Evolutionary conservation across 2,888 invertebrate species (phyloP).

Genomic region (Orthosia cruda): DNA sequence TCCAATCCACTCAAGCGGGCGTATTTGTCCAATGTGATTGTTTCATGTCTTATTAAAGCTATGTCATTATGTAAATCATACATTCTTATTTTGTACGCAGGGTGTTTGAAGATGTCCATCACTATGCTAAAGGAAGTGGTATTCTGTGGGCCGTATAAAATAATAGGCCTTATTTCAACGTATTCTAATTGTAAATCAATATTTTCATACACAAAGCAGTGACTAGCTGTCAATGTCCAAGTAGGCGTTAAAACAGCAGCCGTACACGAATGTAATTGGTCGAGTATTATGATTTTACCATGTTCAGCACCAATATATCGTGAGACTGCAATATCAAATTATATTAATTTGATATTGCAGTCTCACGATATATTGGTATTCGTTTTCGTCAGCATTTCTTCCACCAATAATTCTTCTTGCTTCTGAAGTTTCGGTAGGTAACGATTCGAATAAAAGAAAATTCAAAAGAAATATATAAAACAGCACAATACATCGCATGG

Average conservation of each 20-base stretch:
- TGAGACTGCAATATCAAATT: no score
- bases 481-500: constrained; percentile 31
- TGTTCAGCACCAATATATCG: fast-evolving
- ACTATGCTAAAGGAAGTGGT: neutral
- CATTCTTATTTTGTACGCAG: neutral
- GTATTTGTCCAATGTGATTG: constrained; percentile 21
- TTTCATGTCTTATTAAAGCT: constrained; percentile 33
- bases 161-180: neutral
- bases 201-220: neutral
- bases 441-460: neutral
- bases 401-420: constrained; percentile 36
- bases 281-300: fast-evolving
- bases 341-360: constrained; percentile 6
- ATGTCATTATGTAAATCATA: constrained; percentile 25
- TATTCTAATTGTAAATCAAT: fast-evolving
- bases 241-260: constrained; percentile 15
- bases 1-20: constrained; percentile 44
- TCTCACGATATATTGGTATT: constrained; percentile 37
- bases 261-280: constrained; percentile 4
- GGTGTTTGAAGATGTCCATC: neutral
- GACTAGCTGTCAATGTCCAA: constrained; percentile 44
- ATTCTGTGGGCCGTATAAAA: constrained; percentile 1
- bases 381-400: constrained; percentile 21
- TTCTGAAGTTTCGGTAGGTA: no score
- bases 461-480: constrained; percentile 5